Base-by-base conservation (phyloP, 2,797 vertebrate genomes). In the Bothrops alternatus region DNA sequence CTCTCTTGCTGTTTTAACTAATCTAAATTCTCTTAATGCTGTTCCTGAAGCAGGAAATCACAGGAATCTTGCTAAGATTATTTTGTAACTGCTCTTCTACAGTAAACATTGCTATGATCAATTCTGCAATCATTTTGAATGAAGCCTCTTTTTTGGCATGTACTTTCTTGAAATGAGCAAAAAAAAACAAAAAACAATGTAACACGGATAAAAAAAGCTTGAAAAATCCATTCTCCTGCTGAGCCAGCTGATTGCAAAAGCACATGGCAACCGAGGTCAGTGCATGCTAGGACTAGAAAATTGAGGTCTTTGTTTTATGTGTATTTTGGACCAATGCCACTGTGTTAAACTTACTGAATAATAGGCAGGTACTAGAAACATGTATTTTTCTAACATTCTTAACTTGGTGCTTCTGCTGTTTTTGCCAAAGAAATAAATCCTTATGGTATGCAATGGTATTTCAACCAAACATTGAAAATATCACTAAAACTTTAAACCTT, bases 21-120 rank as follows among this genome's bases (percentile, higher is more conserved):
- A 96, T 97, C 96, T 93, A 95, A 96, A 96, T 94, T 96, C 88
- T 92, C 89, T 95, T 96, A 96, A 96, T 96, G 94, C 96, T 96
- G 91, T 94, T 91, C 93, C 86, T 93, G 95, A 96, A 93, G 93
- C 94, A 96, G 96, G 95, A 97, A 97, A 97, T 97, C 96, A 95
- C 93, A 96, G 95, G 94, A 96, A 95, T 95, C 95, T 95, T 96
- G n/a, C 90, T 92, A 91, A 94, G 93, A 56, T 95, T 95, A 92
- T 96, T 95, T 96, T 92, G 92, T 90, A 94, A 96, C 94, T 95
- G 93, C 94, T 97, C 95, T 96, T 87, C 93, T 94, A 55, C 90
- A 93, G 93, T 96, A 0, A 47, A 2, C 95, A 92, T 94, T 93
- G 78, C 95, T 93, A 69, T 89, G 94, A 20, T 88, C 0, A 3